Conservation (phyloP, 2,113 vertebrate genomes). For the Chionomys nivalis region DNA sequence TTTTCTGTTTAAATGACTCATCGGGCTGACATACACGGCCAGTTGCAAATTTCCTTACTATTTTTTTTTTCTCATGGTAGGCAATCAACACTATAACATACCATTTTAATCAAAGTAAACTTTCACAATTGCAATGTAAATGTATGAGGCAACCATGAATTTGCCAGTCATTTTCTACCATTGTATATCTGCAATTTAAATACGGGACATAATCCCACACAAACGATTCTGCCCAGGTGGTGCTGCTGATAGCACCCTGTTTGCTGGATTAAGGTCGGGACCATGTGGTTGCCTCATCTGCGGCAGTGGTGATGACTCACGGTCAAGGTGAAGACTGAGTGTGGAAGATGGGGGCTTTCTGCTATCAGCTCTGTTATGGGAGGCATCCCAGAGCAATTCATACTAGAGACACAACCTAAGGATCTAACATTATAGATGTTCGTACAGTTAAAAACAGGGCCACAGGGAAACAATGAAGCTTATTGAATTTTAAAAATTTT, state of each 20-base stretch:
- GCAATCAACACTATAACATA: constrained; percentile 66
- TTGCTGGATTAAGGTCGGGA: background rate
- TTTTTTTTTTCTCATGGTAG: constrained; percentile 50
- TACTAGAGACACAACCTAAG: background rate
- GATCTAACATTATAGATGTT: background rate
- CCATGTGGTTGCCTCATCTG: background rate
- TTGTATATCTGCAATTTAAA: constrained; percentile 58
- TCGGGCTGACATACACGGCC: constrained; percentile 13
- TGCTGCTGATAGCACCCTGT: background rate
- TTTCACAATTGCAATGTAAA: constrained; percentile 58
- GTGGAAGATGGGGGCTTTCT: background rate
- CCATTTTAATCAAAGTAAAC: constrained; percentile 68
- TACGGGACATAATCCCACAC: background rate
- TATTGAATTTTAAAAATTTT: background rate
- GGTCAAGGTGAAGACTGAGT: background rate
- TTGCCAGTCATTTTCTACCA: constrained; percentile 58
- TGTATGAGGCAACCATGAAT: constrained; percentile 24
- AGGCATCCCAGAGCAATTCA: background rate
- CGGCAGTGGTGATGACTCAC: constrained; percentile 27
- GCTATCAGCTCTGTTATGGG: background rate
- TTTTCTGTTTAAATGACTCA: constrained; percentile 62
- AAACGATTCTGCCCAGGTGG: constrained; percentile 56
- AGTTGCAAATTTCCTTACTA: constrained; percentile 64
- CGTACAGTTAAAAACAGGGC: background rate
- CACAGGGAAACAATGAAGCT: background rate